These are phyloP conservation scores for Pseudois nayaur DNA, from an alignment of 2,113 vertebrate species.

Conservation along the genomic window DNA sequence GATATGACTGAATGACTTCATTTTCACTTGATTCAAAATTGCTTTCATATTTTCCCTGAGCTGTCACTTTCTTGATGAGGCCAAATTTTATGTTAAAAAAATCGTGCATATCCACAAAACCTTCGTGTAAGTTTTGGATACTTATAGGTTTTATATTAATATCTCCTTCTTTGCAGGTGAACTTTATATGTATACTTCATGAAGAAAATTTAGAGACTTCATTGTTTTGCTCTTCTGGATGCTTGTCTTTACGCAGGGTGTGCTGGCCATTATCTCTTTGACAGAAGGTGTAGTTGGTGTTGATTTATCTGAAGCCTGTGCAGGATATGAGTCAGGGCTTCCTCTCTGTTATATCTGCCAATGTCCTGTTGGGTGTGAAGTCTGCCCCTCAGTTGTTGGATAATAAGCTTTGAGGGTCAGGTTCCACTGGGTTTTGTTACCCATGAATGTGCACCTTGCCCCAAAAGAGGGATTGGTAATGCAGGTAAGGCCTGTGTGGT, in stretches of 20 bases:
- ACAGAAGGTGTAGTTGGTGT: neutral
- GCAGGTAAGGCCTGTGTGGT: neutral
- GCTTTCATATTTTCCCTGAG: neutral
- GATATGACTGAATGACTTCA: too few relatives aligned
- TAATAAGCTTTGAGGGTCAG: neutral
- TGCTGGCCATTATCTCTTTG: neutral
- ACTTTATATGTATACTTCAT: neutral
- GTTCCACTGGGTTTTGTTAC: neutral
- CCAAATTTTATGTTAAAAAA: neutral
- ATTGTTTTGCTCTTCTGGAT: neutral
- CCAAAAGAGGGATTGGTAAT: neutral
- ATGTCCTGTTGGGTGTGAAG: neutral
- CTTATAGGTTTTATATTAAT: neutral
- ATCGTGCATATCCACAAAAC: neutral
- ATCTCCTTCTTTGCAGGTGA: neutral
- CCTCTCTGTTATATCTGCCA: neutral
- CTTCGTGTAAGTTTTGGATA: neutral
- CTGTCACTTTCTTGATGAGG: neutral
- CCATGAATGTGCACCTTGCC: neutral
- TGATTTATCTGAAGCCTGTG: neutral
- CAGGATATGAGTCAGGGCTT: neutral
- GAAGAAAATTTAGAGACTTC: neutral
- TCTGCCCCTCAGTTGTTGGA: neutral
- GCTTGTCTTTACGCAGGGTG: neutral
- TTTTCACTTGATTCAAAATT: neutral